Evolutionary conservation across 2,113 vertebrate genomes (phyloP), one percentile per base, ranked within the genome.

Genomic region (Saguinus imperator): DNA sequence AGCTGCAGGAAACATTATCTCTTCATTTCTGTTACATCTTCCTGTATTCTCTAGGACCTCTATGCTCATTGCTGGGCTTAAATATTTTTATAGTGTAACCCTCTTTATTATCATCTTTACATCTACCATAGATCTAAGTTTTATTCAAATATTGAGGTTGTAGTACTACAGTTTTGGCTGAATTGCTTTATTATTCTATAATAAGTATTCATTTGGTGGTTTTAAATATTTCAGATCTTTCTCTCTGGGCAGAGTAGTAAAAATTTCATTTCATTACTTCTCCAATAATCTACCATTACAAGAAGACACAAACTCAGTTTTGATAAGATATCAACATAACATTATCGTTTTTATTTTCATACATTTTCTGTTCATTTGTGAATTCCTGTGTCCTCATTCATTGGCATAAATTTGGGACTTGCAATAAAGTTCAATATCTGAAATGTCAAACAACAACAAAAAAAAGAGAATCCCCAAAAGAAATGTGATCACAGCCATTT

Each of bases 371-470:
- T 97, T 96, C 90, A 18, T 97, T 93, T 79, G 70, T 88, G 94
- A 97, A 97, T 98, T 98, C 95, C 97, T 97, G 96, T 98, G 94
- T 98, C 73, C 93, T 96, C 83, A 90, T 94, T 25, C 72, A 25
- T 2, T 75, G 72, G 75, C 87, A 91, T 75, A 96, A 70, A 73
- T 87, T 96, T 97, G 66, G 89, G 88, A 37, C 13, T 96, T 95
- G 94, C 97, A 98, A 96, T 50, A 98, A 98, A 97, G 93, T 96
- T 96, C 70, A 76, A 43, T 93, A 90, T 95, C 96, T 88, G 93
- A 97, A 97, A 97, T 98, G 97, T 98, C 89, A 98, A 97, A 98
- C 95, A 97, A 97, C 91, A 98, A 95, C 76, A 96, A 97, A 96
- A 95, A 95, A 97, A 87, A 43, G 80, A 93, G 97, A 97, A 97